These are phyloP conservation scores for Drosophila novamexicana DNA, from an alignment of 1,140 invertebrate species.

Conservation along the genomic window DNA sequence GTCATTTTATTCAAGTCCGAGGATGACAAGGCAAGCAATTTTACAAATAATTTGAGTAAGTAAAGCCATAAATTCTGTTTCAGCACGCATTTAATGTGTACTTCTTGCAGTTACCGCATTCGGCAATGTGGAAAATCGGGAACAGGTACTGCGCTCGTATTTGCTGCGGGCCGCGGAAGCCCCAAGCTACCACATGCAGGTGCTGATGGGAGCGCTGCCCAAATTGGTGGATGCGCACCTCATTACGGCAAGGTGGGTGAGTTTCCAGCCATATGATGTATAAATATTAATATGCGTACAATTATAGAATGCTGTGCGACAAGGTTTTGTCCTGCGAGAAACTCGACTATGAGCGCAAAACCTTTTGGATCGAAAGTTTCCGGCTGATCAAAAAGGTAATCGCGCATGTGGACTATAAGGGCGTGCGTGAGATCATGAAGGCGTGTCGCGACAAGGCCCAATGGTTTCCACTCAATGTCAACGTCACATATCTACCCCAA, in stretches of 20 bases:
- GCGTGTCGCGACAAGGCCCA: slow-evolving; percentile 95
- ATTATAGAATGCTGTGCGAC: slow-evolving; percentile 92
- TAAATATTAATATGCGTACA: neutral
- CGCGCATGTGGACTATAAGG: slow-evolving; percentile 97
- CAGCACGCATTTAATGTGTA: neutral
- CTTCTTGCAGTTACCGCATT: slow-evolving; percentile 84
- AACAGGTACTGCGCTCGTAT: slow-evolving; percentile 89
- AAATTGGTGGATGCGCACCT: slow-evolving; percentile 89
- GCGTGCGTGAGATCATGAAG: slow-evolving; percentile 96
- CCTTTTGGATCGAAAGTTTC: slow-evolving; percentile 96
- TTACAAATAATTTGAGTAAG: slow-evolving; percentile 87
- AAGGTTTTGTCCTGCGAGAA: slow-evolving; percentile 92
- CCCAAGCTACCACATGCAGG: slow-evolving; percentile 89
- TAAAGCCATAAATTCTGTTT: neutral
- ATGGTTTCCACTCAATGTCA: slow-evolving; percentile 90
- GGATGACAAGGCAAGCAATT: slow-evolving; percentile 87
- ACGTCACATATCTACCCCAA: slow-evolving; percentile 92
- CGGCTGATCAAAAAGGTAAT: slow-evolving; percentile 93
- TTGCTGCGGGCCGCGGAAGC: slow-evolving; percentile 88
- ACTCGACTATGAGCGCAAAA: slow-evolving; percentile 90
- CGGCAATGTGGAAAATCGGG: slow-evolving; percentile 88
- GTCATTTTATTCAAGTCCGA: slow-evolving; percentile 91
- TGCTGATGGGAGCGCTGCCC: slow-evolving; percentile 90
- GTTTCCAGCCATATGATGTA: neutral
- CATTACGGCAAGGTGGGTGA: slow-evolving; percentile 63